Evolutionary conservation across 64 coral and sea anemone genomes (phyloP), one percentile per base, ranked within the genome.

Genomic region (Trachythela sp.): DNA sequence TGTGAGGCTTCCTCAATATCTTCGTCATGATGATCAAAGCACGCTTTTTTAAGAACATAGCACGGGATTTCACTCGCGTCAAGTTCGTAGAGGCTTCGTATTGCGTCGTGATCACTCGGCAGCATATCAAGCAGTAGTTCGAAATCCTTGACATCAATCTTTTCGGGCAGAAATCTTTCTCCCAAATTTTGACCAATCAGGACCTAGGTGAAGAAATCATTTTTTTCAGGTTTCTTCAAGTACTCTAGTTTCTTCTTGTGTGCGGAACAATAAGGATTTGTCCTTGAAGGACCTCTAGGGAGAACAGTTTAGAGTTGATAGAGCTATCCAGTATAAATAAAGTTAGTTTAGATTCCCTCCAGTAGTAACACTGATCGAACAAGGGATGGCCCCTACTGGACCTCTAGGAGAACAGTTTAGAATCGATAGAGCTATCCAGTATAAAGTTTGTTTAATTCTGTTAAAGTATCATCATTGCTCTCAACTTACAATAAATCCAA

Each of bases 151-250:
- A 35, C 75, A 80, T 39, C 37, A 18, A 80, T 80, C 9, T 36
- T 80, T 80, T 39, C 75, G 13, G 75, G 75, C 8, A 80, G 75
- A 30, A 39, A 17, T 80, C 75, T 35, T 18, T 80, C 75, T 1
- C 33, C 75, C 9, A 80, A 80, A 80, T 39, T 36, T 80, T 80
- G 75, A 39, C 75, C 75, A 39, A 80, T 18, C 4, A 80, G 75
- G 4, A 80, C 75, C 75, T 80, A 15, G 20, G 20, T 30, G 26
- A 80, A 35, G 0, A 36, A 34, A 80, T 13, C 5, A 7, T n/a
- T 68, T 68, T 6, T n/a, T n/a, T 31, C 59, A 22, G 2, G 20
- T 68, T 68, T 5, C 3, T n/a, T 6, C 20, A 68, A 6, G 7
- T 68, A 7, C 20, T 6, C 59, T 14, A 31, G 59, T 2, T 22